A percentile compares a stretch with the other conserved stretches of the same genome.
Conservation (phyloP, 1,140 invertebrate genomes). For the Zaprionus africanus region DNA sequence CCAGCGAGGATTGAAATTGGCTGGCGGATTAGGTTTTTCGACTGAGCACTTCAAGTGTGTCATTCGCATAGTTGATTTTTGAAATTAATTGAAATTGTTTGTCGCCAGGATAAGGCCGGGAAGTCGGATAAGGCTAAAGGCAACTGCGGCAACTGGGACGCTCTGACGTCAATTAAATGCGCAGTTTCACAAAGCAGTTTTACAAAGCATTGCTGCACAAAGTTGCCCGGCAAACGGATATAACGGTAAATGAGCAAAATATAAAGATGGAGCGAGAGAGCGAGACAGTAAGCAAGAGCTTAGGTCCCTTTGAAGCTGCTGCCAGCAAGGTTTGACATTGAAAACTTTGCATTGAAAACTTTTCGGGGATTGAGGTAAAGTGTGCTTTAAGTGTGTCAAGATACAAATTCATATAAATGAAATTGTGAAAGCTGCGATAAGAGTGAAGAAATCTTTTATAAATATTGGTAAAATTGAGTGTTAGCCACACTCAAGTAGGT, state of each 20-base stretch:
- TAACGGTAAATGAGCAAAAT: conserved; percentile 10
- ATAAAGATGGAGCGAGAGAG: background rate
- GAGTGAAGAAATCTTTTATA: background rate
- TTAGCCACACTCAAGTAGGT: too few relatives aligned
- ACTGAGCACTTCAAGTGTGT: conserved; percentile 48
- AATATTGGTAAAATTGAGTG: background rate
- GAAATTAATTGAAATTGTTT: conserved; percentile 80
- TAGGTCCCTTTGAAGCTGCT: conserved; percentile 43
- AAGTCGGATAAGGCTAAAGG: conserved; percentile 46
- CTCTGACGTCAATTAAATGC: conserved; percentile 71
- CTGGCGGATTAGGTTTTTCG: conserved; percentile 32
- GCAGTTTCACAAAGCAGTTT: conserved; percentile 30
- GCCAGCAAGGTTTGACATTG: conserved; percentile 37
- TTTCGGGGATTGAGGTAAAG: background rate
- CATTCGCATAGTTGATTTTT: conserved; percentile 69
- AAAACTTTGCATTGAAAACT: conserved; percentile 2
- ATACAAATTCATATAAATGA: background rate
- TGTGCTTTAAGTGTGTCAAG: background rate
- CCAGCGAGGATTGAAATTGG: conserved; percentile 15
- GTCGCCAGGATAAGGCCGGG: conserved; percentile 22
- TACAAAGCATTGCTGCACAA: conserved; percentile 26
- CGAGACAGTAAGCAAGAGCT: conserved; percentile 9
- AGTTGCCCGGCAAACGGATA: conserved; percentile 22
- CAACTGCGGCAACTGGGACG: conserved; percentile 18
- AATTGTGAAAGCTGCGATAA: background rate